A percentile compares a stretch with the other conserved stretches of the same genome.
Evolutionary conservation across 2,888 invertebrate species (phyloP).

Genomic region (Drosophila cyrtoloma): DNA sequence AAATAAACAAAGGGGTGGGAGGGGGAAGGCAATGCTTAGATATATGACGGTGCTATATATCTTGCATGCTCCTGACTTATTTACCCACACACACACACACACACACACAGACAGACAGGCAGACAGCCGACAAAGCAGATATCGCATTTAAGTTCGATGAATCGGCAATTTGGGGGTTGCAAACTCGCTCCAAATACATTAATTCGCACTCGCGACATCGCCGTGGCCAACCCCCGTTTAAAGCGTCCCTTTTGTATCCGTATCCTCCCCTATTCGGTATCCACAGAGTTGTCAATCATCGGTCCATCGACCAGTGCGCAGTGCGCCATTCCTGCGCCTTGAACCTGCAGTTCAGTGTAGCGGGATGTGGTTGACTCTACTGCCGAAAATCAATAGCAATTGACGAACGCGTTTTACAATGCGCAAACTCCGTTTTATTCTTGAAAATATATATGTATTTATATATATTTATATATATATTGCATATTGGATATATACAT

Average conservation of each 20-base stretch:
- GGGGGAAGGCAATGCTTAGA: conserved; percentile 47
- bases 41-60: conserved; percentile 78
- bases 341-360: conserved; percentile 15
- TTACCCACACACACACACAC: conserved; percentile 31
- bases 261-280: conserved; percentile 2
- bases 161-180: conserved; percentile 60
- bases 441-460: background rate
- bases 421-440: conserved; percentile 64
- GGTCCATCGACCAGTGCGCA: conserved; percentile 48
- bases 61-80: conserved; percentile 60
- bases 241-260: background rate
- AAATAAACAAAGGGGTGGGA: conserved; percentile 67
- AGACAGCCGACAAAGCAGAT: conserved; percentile 36
- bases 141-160: conserved; percentile 42
- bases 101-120: conserved; percentile 10
- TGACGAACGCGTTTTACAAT: conserved; percentile 46
- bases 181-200: conserved; percentile 66
- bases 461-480: background rate
- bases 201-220: conserved; percentile 47
- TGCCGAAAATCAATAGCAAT: conserved; percentile 68
- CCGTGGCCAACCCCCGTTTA: conserved; percentile 66
- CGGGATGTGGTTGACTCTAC: conserved; percentile 5
- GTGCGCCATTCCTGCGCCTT: conserved; percentile 28
- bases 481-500: background rate
- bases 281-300: background rate